Evolutionary conservation across 2,888 invertebrate species (phyloP).

Genomic region (Phytoseiulus persimilis): DNA sequence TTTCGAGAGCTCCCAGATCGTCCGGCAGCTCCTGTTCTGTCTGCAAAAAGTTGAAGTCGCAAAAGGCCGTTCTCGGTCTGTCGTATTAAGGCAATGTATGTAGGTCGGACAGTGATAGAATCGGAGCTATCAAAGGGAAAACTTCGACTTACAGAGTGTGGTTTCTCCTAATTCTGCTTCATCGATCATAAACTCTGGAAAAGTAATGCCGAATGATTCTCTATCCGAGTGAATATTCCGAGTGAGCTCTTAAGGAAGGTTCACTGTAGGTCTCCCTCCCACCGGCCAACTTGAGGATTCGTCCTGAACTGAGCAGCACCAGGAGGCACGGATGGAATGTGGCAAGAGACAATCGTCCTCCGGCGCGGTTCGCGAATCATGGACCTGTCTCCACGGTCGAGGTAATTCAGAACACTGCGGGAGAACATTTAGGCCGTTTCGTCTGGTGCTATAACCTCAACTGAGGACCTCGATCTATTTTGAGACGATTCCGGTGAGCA

Average conservation of each 20-base stretch:
- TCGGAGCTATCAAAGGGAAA: no score
- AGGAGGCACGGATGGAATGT: no score
- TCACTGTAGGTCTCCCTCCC: background rate
- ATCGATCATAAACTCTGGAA: constrained; percentile 31
- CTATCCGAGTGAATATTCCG: no score
- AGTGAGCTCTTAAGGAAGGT: background rate
- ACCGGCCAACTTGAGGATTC: no score
- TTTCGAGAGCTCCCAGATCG: constrained; percentile 30
- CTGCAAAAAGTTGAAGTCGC: background rate
- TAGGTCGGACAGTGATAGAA: no score
- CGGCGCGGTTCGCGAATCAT: no score
- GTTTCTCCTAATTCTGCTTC: constrained; percentile 26
- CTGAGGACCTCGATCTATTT: background rate
- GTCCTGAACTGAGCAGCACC: no score
- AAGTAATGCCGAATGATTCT: background rate
- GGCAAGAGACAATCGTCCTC: no score
- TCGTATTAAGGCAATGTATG: no score
- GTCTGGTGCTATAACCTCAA: background rate
- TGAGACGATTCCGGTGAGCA: background rate
- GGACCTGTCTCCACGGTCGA: background rate
- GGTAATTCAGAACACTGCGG: background rate
- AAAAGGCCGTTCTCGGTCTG: background rate
- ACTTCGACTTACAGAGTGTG: constrained; percentile 7
- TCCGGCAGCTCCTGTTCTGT: constrained; percentile 32
- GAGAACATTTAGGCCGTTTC: background rate